These are phyloP conservation scores for Synanthedon myopaeformis DNA, from an alignment of 2,888 invertebrate species.

Conservation along the genomic window DNA sequence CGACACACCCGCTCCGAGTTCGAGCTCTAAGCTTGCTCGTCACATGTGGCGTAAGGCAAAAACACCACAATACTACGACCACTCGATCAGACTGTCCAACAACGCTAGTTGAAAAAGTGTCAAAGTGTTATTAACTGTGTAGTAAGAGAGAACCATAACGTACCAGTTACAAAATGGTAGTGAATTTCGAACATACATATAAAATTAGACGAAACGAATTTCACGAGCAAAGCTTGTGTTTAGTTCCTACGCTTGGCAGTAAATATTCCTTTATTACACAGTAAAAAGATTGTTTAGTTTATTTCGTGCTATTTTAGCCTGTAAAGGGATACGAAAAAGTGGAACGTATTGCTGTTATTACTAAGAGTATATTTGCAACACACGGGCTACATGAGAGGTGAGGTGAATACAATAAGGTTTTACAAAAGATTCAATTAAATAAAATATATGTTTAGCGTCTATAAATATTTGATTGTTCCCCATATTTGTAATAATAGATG, in stretches of 20 bases:
- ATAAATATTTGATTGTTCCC: too few relatives aligned
- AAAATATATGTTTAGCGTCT: too few relatives aligned
- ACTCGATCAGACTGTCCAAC: neutral
- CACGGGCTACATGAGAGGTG: neutral
- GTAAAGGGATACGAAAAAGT: neutral
- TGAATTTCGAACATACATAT: conserved; percentile 12
- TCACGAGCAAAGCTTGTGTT: conserved; percentile 64
- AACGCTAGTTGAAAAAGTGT: conserved; percentile 7
- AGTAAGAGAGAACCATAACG: conserved; percentile 18
- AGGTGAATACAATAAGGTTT: too few relatives aligned
- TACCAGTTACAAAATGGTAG: conserved; percentile 26
- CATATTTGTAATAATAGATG: too few relatives aligned
- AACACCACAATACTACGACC: neutral
- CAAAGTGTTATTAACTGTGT: conserved; percentile 25
- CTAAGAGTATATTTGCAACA: neutral
- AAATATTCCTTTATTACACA: conserved; percentile 1
- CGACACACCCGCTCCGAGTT: conserved; percentile 66
- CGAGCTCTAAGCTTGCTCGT: conserved; percentile 41
- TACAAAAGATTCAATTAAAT: too few relatives aligned
- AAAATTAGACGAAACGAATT: conserved; percentile 35
- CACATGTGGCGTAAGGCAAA: conserved; percentile 17
- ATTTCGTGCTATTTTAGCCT: neutral
- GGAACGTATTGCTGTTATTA: neutral
- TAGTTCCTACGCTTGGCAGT: conserved; percentile 60
- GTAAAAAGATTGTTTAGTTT: neutral